phyloP scores from a whole-genome alignment of 2,113 vertebrate genomes.

The Alligator sinensis region DNA sequence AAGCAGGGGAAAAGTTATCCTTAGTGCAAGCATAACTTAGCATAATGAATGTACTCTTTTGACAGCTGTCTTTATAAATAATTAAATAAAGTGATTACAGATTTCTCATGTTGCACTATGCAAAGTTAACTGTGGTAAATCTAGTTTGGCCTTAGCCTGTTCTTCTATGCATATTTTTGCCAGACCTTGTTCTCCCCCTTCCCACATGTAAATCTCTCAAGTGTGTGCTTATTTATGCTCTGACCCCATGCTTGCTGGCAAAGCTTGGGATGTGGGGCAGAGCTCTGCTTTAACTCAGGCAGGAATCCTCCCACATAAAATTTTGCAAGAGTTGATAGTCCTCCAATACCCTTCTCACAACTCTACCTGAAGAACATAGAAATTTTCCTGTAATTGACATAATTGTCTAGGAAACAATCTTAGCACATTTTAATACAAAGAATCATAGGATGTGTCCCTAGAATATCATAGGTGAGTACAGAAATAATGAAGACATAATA shows the following conservation, averaged over 20 bases:
- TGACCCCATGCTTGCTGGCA: not conserved
- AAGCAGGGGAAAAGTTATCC: not conserved
- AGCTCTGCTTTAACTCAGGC: not conserved
- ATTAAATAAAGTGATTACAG: constrained; percentile 31
- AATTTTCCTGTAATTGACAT: not conserved
- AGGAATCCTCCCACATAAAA: not conserved
- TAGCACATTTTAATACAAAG: not conserved
- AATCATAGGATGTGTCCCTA: not conserved
- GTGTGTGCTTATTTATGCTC: not conserved
- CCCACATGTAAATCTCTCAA: not conserved
- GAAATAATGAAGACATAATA: not conserved
- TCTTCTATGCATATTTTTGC: not conserved
- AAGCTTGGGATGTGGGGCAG: not conserved
- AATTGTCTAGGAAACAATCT: not conserved
- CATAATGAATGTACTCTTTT: not conserved
- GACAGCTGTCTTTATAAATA: constrained; percentile 33
- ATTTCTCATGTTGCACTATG: not conserved
- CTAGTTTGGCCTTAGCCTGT: not conserved
- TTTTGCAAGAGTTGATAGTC: not conserved
- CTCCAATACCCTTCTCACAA: not conserved
- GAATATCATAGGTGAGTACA: not conserved
- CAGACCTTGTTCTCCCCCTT: not conserved
- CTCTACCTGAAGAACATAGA: not conserved
- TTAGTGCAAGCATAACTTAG: constrained; percentile 40
- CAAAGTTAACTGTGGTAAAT: not conserved